Evolutionary conservation across 2,888 invertebrate species (phyloP), one percentile per base, ranked within the genome.

Genomic region (Cerceris rybyensis): DNA sequence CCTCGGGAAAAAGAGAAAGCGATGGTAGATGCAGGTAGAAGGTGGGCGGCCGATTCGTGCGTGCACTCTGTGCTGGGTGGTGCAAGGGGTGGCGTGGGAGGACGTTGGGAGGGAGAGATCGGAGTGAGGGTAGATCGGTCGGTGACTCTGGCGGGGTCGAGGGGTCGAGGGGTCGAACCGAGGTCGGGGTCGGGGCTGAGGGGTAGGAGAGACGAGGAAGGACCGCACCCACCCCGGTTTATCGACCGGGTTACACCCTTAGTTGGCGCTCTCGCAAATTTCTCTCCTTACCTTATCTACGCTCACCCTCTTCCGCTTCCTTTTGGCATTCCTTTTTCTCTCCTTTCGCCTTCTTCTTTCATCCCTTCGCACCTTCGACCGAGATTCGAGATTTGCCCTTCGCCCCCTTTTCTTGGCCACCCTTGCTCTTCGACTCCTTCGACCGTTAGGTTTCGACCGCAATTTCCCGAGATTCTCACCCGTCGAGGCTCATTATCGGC

Each of bases 181-280:
- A 76, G 81, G 81, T 81, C 72, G 84, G 83, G 84, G 80, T 81
- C 81, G 84, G 82, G 80, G 72, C 81, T 74, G 81, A 77, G 83
- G 86, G 82, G 82, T 81, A 81, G 80, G 77, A 71, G 80, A 80
- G 83, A 83, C 80, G 86, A 81, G 83, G 74, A 81, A 87, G 87
- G 87, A 89, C 89, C 88, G 90, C 87, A 87, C 90, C 89, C 89
- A 90, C 88, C 88, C 89, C 81, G 88, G 85, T 83, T 86, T 89
- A 89, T 89, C 90, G 89, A 89, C 89, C 89, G 86, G 86, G 84
- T 82, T 86, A 88, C 86, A 88, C 89, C 87, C 88, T 85, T 84
- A 83, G 82, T 77, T 83, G 77, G 64, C 82, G 81, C 80, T 82
- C 82, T 82, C 84, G 80, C 85, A 80, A 88, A 90, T 88, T 86